These are phyloP conservation scores for Drosophila formosana DNA, from an alignment of 2,888 invertebrate genomes.

Conservation along the genomic window DNA sequence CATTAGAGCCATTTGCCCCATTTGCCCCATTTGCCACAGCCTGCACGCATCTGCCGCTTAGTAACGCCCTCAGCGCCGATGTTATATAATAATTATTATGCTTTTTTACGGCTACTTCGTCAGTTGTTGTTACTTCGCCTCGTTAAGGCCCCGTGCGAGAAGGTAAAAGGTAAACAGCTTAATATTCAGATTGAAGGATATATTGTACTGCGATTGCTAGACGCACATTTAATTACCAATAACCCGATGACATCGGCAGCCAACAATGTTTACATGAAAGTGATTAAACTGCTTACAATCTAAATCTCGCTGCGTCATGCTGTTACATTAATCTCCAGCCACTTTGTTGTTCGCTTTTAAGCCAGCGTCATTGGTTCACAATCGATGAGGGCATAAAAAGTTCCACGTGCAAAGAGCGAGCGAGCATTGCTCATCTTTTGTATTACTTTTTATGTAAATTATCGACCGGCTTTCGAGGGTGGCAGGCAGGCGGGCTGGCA, in stretches of 20 bases:
- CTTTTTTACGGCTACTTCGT: slow-evolving; percentile 39
- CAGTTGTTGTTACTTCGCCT: slow-evolving; percentile 13
- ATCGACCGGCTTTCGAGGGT: slow-evolving; percentile 66
- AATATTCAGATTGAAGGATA: slow-evolving; percentile 39
- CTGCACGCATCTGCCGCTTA: not conserved
- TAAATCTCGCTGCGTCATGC: not conserved
- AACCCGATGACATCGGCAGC: slow-evolving; percentile 26
- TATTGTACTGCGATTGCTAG: slow-evolving; percentile 15
- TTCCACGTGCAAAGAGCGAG: slow-evolving; percentile 11
- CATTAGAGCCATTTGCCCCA: not conserved
- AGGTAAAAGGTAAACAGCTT: not conserved
- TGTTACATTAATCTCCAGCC: slow-evolving; percentile 13
- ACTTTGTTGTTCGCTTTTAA: not conserved
- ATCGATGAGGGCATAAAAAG: slow-evolving; percentile 28
- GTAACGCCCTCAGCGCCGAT: slow-evolving; percentile 2
- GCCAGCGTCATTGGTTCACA: slow-evolving; percentile 35
- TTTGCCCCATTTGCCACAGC: not conserved
- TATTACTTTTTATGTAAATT: slow-evolving; percentile 74
- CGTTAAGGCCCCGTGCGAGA: not conserved
- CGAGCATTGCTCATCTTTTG: slow-evolving; percentile 43
- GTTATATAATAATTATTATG: slow-evolving; percentile 52
- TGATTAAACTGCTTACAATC: not conserved
- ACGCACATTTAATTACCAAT: slow-evolving; percentile 23
- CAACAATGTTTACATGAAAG: not conserved
- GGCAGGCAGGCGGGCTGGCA: not conserved